These are phyloP conservation scores for Ochotona curzoniae DNA, from an alignment of 2,113 vertebrate species.

Conservation along the genomic window DNA sequence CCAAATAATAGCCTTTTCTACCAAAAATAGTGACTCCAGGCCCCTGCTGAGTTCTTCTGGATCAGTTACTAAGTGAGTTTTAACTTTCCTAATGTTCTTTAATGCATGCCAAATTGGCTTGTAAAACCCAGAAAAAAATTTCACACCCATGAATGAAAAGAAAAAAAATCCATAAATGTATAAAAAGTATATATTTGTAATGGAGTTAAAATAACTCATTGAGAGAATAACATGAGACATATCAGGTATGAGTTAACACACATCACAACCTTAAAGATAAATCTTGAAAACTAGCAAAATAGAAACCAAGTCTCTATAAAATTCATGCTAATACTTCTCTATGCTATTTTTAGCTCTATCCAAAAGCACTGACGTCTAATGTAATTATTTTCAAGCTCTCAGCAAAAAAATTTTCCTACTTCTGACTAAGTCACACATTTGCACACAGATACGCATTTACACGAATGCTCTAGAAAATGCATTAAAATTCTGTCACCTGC, in stretches of 20 bases:
- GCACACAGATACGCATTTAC: background rate
- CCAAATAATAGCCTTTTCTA: background rate
- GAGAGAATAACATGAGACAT: background rate
- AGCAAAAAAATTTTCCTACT: background rate
- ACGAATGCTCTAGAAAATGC: background rate
- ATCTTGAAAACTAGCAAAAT: background rate
- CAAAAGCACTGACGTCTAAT: slow-evolving; percentile 10
- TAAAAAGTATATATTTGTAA: background rate
- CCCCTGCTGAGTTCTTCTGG: background rate
- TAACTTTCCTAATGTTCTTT: slow-evolving; percentile 29
- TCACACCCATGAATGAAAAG: background rate
- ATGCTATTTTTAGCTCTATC: slow-evolving; percentile 1
- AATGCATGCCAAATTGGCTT: background rate
- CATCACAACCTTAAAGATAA: background rate
- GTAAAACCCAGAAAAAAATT: slow-evolving; percentile 27
- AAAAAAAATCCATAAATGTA: background rate
- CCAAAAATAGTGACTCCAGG: background rate
- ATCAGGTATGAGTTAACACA: background rate
- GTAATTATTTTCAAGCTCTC: slow-evolving; percentile 32
- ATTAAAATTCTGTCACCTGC: slow-evolving; percentile 32
- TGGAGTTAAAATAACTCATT: background rate
- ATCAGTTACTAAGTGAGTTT: slow-evolving; percentile 53
- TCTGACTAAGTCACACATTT: background rate
- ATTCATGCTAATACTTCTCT: background rate
- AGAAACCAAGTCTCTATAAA: background rate